Base-by-base conservation (phyloP, 1,140 invertebrate genomes). In the Cryptotermes secundus region DNA sequence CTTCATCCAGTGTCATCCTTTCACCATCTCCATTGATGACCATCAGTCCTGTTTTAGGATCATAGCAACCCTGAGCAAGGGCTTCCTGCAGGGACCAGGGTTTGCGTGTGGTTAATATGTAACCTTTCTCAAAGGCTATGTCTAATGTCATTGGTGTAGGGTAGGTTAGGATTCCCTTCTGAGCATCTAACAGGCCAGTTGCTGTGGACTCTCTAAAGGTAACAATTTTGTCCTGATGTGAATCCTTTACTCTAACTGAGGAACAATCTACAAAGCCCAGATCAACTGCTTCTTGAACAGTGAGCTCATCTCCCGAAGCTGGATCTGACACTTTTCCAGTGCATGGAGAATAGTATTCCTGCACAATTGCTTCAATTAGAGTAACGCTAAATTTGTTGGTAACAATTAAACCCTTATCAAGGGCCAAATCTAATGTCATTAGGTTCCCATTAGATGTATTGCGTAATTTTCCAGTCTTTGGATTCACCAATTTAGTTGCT, bases 11-110 rank as follows among this genome's bases (percentile, higher is more conserved):
- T 34, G 95, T 96, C 86, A 96, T 91, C 80, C 91, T 91, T 80
- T 93, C 92, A 36, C 93, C 93, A 86, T 96, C 94, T 79, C 95
- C 94, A 42, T 93, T 93, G 84, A 92, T 88, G 34, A 90, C 89
- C 85, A 93, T 94, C 80, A 94, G 92, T 9, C 96, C 96, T 82
- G 94, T 95, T 81, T 93, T 92, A 0, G 93, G 90, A 88, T 98
- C 94, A 88, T 97, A 97, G 83, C 96, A 91, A 84, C 96, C 94
- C 89, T 95, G 94, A 65, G 96, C 94, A 80, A 98, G 90, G 81
- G 96, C 95, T 92, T 98, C 96, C 89, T 97, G 95, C 53, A 99
- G 89, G 3, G 95, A 95, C 92, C 94, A 94, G 14, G 95, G 96
- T 88, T 95, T 95, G 85, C 93, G 92, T 45, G 94, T 94, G 86